Conservation (phyloP, 2,113 vertebrate species). For the Heterochromis multidens region DNA sequence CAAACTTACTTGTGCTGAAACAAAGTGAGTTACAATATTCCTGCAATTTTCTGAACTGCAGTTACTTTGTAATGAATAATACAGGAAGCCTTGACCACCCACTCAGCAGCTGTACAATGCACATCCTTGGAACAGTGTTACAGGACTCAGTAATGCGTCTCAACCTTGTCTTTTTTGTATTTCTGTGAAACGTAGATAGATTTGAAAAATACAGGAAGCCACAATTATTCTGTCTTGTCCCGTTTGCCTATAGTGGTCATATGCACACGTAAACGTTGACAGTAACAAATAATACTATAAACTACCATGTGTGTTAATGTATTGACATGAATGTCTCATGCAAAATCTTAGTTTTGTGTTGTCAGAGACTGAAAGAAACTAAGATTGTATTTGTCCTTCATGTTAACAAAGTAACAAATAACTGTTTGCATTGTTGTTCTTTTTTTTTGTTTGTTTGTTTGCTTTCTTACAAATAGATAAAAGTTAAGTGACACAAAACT, state of each 20-base stretch:
- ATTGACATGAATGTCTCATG: background rate
- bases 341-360: background rate
- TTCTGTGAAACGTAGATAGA: background rate
- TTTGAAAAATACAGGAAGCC: background rate
- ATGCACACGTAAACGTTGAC: background rate
- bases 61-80: constrained; percentile 20
- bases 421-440: too few species aligned
- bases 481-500: background rate
- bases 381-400: too few species aligned
- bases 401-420: too few species aligned
- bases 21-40: background rate
- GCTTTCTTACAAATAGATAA: background rate
- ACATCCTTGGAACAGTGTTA: background rate
- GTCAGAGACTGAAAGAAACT: background rate
- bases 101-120: constrained; percentile 11
- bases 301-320: background rate
- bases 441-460: too few species aligned
- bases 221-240: background rate
- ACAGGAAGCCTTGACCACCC: constrained; percentile 5
- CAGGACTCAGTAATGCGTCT: background rate
- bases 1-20: background rate
- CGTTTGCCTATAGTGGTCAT: background rate
- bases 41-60: constrained; percentile 17
- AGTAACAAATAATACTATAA: background rate
- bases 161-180: background rate